Conservation (phyloP, 2,797 vertebrate species). For the Esox masquinongy region DNA sequence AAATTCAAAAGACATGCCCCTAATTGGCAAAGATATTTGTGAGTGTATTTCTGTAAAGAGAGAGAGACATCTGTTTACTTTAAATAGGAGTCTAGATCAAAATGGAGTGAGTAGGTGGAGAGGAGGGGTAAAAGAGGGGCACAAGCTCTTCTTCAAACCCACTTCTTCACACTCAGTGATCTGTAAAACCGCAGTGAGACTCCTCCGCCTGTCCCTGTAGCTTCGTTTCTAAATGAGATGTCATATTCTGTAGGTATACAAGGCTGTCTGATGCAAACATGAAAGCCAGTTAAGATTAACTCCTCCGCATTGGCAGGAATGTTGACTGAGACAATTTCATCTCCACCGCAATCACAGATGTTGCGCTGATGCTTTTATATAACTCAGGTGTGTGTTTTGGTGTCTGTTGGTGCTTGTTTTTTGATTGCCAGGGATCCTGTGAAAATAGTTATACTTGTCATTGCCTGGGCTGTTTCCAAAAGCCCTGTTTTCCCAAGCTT, state of each 20-base stretch:
- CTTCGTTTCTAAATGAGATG: constrained; percentile 13
- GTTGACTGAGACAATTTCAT: constrained; percentile 10
- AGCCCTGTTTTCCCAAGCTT: background rate
- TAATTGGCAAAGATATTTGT: background rate
- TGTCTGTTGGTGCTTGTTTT: background rate
- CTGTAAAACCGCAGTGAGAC: background rate
- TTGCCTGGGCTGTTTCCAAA: background rate
- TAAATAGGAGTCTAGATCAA: background rate
- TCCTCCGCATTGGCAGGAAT: constrained; percentile 5
- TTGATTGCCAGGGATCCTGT: constrained; percentile 1
- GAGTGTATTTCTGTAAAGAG: background rate
- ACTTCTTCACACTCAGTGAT: constrained; percentile 18
- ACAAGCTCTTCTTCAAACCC: background rate
- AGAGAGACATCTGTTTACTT: background rate
- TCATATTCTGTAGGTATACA: constrained; percentile 17
- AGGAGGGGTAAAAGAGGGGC: background rate
- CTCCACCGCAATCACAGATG: background rate
- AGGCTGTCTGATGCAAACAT: constrained; percentile 21
- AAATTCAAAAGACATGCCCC: background rate
- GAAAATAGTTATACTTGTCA: background rate
- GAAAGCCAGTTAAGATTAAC: constrained; percentile 18
- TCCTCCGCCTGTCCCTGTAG: constrained; percentile 2
- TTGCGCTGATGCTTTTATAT: background rate
- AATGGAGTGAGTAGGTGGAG: background rate
- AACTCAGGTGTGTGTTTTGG: background rate